Base-by-base conservation (phyloP, 1,140 invertebrate species). In the Phenacoccus solenopsis region DNA sequence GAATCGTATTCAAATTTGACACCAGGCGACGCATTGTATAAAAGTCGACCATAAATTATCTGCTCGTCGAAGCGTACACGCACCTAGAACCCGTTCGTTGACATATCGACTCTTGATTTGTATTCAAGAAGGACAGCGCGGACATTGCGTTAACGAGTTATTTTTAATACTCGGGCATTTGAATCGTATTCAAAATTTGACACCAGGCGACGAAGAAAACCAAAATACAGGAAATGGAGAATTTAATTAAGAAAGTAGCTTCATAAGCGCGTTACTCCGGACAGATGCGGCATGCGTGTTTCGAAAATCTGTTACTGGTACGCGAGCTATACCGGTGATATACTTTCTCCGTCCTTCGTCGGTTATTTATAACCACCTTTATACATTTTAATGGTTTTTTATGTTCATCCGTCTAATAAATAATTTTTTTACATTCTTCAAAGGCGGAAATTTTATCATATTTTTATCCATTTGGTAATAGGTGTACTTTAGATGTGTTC, bases 191-290 rank as follows among this genome's bases (percentile, higher is more conserved):
- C 59, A 64, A 64, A 64, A 64, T 64, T 64, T 64, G 10, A 64
- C 10, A 24, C 20, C 4, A 25, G 12, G 20, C 25, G 25, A 64
- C 59, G 59, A 64, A 22, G 59, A 64, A 27, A 64, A 20, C 10
- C 22, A 64, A 64, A 64, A 64, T 24, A 64, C 21, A 64, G 59
- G 25, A 64, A 25, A 64, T 25, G 25, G 25, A 64, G 25, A 64
- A 25, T 64, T 64, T 64, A 64, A 64, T 64, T 64, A 64, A 64
- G 59, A 64, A 64, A 64, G 59, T 64, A 64, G 20, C 38, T 25
- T 24, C 22, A 64, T 64, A 64, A 64, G 12, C 21, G 13, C n/a
- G n/a, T n/a, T 24, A 64, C 20, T 64, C 59, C 25, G 59, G 59
- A 64, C 59, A 64, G 59, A 64, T 64, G 59, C n/a, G n/a, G n/a